These are phyloP conservation scores for Zhuqinia jingwanae DNA, from an alignment of 2,888 invertebrate species.

Conservation along the genomic window DNA sequence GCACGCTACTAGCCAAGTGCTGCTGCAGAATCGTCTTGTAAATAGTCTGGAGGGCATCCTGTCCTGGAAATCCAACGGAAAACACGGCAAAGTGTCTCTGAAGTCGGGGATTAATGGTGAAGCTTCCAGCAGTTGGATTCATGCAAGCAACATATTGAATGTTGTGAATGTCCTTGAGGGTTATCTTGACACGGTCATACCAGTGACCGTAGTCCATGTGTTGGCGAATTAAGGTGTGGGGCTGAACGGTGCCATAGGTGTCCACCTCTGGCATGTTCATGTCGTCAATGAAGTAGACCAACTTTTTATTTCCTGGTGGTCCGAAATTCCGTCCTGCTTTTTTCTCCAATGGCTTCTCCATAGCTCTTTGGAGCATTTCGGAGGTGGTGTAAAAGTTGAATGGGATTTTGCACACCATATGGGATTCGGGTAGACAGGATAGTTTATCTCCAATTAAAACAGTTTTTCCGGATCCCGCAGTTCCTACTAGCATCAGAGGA, in stretches of 20 bases:
- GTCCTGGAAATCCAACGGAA: constrained; percentile 92
- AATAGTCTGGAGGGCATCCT: constrained; percentile 92
- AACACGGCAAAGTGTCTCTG: constrained; percentile 95
- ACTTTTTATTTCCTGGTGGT: constrained; percentile 95
- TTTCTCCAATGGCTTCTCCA: constrained; percentile 97
- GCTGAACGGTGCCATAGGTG: constrained; percentile 96
- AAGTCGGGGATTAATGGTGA: constrained; percentile 96
- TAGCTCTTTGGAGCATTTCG: constrained; percentile 95
- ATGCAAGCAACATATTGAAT: constrained; percentile 98
- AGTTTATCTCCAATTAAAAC: constrained; percentile 94
- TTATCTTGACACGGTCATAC: constrained; percentile 95
- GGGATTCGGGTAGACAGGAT: constrained; percentile 88
- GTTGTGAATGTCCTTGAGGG: constrained; percentile 96
- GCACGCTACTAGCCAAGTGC: constrained; percentile 90
- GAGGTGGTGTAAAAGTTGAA: constrained; percentile 98
- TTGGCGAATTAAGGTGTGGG: constrained; percentile 96
- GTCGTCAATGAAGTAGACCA: constrained; percentile 97
- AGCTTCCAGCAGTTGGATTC: constrained; percentile 99
- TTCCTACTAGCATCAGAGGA: constrained; percentile 96
- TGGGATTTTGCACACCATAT: constrained; percentile 94
- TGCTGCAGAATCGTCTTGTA: constrained; percentile 94
- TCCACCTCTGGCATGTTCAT: constrained; percentile 98
- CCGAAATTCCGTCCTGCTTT: constrained; percentile 98
- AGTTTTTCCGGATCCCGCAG: constrained; percentile 96
- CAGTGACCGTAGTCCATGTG: constrained; percentile 98